These are phyloP conservation scores for Holacanthus passer DNA, from an alignment of 2,113 vertebrate genomes.

Conservation along the genomic window DNA sequence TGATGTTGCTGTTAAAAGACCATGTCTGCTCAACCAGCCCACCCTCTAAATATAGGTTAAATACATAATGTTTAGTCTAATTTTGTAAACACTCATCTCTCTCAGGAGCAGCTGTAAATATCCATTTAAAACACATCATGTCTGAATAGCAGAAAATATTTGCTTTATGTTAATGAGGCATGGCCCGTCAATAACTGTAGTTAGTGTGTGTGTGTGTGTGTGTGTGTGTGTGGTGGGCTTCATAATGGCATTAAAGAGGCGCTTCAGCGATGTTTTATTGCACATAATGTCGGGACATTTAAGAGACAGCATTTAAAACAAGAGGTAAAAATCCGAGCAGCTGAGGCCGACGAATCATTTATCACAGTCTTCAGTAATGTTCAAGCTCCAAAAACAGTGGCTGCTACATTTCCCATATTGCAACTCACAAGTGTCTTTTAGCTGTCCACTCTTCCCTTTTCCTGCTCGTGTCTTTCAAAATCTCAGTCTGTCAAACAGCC, in stretches of 20 bases:
- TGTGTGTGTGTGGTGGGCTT: neutral
- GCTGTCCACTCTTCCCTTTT: neutral
- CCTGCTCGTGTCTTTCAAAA: neutral
- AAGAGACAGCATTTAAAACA: neutral
- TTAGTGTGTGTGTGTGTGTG: too few relatives aligned
- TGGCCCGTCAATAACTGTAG: neutral
- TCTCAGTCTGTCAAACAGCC: neutral
- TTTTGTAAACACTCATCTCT: neutral
- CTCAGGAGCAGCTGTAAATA: neutral
- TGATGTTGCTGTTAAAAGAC: neutral
- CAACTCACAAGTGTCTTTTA: neutral
- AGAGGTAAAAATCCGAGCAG: neutral
- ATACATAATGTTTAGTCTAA: neutral
- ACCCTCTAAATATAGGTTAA: neutral
- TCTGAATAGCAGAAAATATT: neutral
- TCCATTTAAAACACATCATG: neutral
- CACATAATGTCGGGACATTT: neutral
- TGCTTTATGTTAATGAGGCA: neutral
- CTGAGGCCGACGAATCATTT: neutral
- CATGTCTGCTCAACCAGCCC: too few relatives aligned
- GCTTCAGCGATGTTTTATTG: neutral
- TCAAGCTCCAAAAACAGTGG: neutral
- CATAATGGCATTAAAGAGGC: neutral
- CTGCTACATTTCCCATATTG: neutral
- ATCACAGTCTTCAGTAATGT: accelerated